Evolutionary conservation across 2,797 vertebrate species (phyloP), one percentile per base, ranked within the genome.

Genomic region (Carapus acus): DNA sequence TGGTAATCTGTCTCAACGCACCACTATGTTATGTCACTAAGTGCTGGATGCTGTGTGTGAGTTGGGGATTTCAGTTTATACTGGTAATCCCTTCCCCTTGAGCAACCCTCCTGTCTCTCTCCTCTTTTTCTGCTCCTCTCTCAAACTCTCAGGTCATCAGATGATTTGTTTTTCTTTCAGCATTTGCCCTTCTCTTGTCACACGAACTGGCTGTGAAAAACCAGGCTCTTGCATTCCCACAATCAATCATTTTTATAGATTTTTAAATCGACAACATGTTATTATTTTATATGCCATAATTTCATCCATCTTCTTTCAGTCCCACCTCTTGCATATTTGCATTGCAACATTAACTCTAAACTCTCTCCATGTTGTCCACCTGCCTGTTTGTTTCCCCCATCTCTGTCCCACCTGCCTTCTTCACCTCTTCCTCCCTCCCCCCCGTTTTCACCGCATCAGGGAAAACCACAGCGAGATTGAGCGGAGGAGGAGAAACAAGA

Each of bases 401-500:
- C 56, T 79, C 57, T 11, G 68, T 73, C 74, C 61, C 57, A 73
- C 64, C 43, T 67, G 9, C 68, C 54, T 58, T 61, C 54, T 71
- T 65, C 58, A 60, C 71, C 54, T 76, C 43, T 67, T 20, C 31
- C 31, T 33, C 22, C 31, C 31, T 33, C 31, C 70, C 51, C 59
- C 56, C 55, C 67, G 76, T 49, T 9, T 76, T 59, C 62, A 49
- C 67, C 46, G 33, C 55, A 72, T n/a, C 88, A 99, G 96, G 83
- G 96, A 99, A 81, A 99, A 99, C 70, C 96, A 98, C 86, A 98
- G 96, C 42, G 96, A 99, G 84, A 99, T 98, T 4, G 96, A 99
- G 70, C 87, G 96, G 8, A 82, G 96, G 39, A 77, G 96, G 19
- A 86, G 95, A 43, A 99, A 99, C 84, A 99, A 99, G 88, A 99